Percentiles rank a stretch among this genome's conserved stretches.
Evolutionary conservation across 2,797 vertebrate genomes (phyloP).

Genomic region (Falco rusticolus): DNA sequence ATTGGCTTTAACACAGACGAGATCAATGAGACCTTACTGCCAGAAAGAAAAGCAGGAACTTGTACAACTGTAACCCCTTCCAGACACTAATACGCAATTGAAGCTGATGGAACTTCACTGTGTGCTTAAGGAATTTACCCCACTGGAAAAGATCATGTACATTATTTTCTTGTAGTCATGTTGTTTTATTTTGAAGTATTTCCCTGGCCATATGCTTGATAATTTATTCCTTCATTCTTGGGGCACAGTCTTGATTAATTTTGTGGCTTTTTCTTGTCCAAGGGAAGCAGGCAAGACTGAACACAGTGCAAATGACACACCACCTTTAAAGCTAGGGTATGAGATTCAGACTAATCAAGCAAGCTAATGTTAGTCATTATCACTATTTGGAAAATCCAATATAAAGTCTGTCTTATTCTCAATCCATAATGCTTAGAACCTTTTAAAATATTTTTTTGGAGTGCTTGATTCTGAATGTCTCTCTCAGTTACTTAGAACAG

Average conservation of each 20-base stretch:
- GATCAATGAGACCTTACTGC: background rate
- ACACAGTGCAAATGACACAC: background rate
- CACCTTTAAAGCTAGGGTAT: background rate
- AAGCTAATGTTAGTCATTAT: background rate
- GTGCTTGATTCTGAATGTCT: background rate
- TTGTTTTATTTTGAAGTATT: background rate
- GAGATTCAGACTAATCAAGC: background rate
- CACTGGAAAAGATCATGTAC: background rate
- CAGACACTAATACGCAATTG: background rate
- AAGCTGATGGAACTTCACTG: background rate
- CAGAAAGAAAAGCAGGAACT: background rate
- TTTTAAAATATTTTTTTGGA: background rate
- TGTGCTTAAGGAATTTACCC: background rate
- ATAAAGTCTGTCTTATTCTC: background rate
- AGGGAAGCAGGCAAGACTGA: background rate
- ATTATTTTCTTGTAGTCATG: background rate
- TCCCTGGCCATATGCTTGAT: background rate
- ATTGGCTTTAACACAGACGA: background rate
- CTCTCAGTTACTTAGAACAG: background rate
- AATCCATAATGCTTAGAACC: too few species aligned
- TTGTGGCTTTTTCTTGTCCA: background rate
- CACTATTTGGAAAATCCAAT: background rate
- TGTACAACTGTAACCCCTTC: background rate
- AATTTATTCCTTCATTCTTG: background rate
- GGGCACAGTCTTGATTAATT: background rate